Base-by-base conservation (phyloP, 2,113 vertebrate genomes). In the Hiodon tergisus region DNA sequence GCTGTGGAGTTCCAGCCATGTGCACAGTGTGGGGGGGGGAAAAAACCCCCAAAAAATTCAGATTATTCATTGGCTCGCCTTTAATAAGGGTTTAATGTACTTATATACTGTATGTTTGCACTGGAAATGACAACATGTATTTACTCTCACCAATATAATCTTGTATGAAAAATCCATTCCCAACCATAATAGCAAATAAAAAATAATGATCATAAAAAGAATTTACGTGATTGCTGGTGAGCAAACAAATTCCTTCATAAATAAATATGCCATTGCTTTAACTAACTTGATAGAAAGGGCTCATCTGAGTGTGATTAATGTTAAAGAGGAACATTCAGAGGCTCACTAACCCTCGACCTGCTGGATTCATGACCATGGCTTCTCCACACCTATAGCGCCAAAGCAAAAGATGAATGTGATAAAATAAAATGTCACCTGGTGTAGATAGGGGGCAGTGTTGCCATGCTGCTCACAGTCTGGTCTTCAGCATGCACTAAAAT, bases 391-490 rank as follows among this genome's bases (percentile, higher is more conserved):
- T 8, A 17, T 17, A 31, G 61, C 61, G 16, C n/a, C 61, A 4
- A 5, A 14, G 13, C 5, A 62, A 51, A n/a, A 52, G 48, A 6
- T 55, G 57, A 66, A 60, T 77, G 66, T 62, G 67, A 47, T 1
- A 31, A 31, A 31, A 31, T 16, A 63, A 53, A 50, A 55, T 9
- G 75, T 54, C 65, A 65, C 63, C 11, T 60, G 48, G 13, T 16
- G 76, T 66, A 79, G 78, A 69, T 61, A 72, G 80, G 74, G 76
- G 77, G 76, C 62, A 77, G 75, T 77, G 71, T 71, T 74, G 75
- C 14, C 50, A n/a, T 50, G 13, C 48, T 68, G 50, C 50, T 68
- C 13, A 5, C 13, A 8, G 14, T n/a, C 13, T 68, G 66, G 52
- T 68, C 52, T 68, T 68, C 31, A 31, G 31, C 31, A 2, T 31